Evolutionary conservation across 2,113 vertebrate species (phyloP), one percentile per base, ranked within the genome.

Genomic region (Labrus mixtus): DNA sequence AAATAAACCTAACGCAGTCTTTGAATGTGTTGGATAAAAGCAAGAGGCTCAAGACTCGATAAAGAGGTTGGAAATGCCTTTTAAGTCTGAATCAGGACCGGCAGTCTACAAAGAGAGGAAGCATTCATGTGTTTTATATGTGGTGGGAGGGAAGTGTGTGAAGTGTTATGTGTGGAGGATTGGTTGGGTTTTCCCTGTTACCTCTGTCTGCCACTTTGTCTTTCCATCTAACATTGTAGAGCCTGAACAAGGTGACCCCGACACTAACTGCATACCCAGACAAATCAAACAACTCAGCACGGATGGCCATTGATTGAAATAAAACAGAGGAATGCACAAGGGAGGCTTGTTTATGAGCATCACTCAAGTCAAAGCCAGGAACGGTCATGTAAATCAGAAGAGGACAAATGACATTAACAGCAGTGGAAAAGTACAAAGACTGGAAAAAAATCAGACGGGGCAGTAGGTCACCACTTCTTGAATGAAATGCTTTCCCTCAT

Each of bases 21-120:
- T 75, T 87, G 74, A 90, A 81, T 82, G 68, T 66, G 71, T 75
- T 58, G 82, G 85, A 89, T 87, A 85, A 86, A 90, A 91, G 81
- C 51, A 63, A 69, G 63, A 77, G 58, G 61, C 82, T 81, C 82
- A 74, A 89, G 90, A 81, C 82, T 76, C 37, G 29, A 81, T 84
- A 79, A 68, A 89, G 85, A 81, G 60, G 68, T 72, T 74, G 72
- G 67, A 63, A 86, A 84, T 87, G 86, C 59, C 87, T 91, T 90
- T 91, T 78, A 88, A 81, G 79, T 91, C 66, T 90, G 69, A 83
- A 84, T 78, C 87, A 87, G 86, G 73, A 73, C 73, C 68, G 85
- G 69, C 75, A 29, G 72, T 77, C 80, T 69, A 69, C 65, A 81
- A 76, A 84, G 78, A 85, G 53, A 89, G 82, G 74, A 91, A 92